Evolutionary conservation across 2,113 vertebrate genomes (phyloP), one percentile per base, ranked within the genome.

Genomic region (Sciurus niger): DNA sequence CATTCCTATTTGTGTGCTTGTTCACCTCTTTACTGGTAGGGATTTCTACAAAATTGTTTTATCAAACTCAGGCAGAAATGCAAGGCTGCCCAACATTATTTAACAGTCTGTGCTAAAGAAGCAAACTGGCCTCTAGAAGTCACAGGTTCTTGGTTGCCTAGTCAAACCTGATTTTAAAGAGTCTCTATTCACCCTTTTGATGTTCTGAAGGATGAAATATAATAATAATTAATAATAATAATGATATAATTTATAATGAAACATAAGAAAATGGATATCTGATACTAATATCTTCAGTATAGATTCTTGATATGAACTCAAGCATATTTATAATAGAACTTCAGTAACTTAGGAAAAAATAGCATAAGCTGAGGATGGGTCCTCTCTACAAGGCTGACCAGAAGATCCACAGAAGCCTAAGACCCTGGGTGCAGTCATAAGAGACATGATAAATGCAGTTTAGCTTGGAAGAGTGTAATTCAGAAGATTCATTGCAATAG

Each of bases 41-140:
- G 22, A 90, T 85, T 93, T 95, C 72, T 73, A 17, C 82, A 86
- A 91, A 79, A 80, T 1, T 43, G 63, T 84, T 92, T 48, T 92
- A 72, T 88, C 95, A 80, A 93, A 92, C 67, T 92, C 34, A 73
- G 70, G 58, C 40, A 79, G 48, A 94, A 95, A 95, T 51, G 16
- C 11, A 34, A 78, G 25, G 22, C 70, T 86, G n/a, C 58, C 34
- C 20, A 63, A 25, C 58, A 51, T 65, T 90, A n/a, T 82, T 90
- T 78, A 78, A n/a, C 3, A 55, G 55, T 84, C 55, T 74, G 25
- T 84, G 20, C 34, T 48, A 16, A 46, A 63, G 34, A 91, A 22
- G 18, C 18, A 90, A 96, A 8, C 12, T 82, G 30, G 20, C 46
- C 11, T 82, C 20, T 32, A 24, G 13, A 0, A 78, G 24, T 37